Base-by-base conservation (phyloP, 2,797 vertebrate species). In the Anisognathus igniventris region DNA sequence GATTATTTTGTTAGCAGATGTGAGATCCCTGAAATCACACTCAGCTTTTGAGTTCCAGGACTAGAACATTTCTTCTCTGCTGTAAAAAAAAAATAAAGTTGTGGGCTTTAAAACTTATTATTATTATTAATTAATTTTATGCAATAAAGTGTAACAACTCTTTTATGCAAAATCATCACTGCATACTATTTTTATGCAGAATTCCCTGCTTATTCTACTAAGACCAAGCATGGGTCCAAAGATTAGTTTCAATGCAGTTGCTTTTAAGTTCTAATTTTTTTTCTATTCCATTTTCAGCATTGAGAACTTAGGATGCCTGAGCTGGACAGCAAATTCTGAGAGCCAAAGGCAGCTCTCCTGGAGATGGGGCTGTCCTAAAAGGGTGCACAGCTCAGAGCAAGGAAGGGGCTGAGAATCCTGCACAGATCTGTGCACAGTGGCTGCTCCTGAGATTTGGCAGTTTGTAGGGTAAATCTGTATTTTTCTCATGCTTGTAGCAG, bases 391-490 rank as follows among this genome's bases (percentile, higher is more conserved):
- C 0, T 51, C 70, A 84, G 62, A 67, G 80, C 64, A 80, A 83
- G 66, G 62, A 77, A 35, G 16, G 35, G 27, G 62, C 11, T 72
- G 62, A 75, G 77, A 86, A 84, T 57, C 48, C 79, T 81, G 79
- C 60, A 40, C 47, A 21, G 58, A 72, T 53, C 66, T 37, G 70
- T 76, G 85, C 56, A 60, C 14, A 28, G 56, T 22, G 75, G 61
- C 92, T 93, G 93, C 89, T 93, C 89, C 94, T 83, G 82, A 96
- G 85, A 23, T 92, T 24, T 50, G 40, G 33, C 48, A 86, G 60
- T 81, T 54, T 42, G 8, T 14, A 42, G 67, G 74, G 45, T 71
- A 14, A 72, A 60, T 35, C 65, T 61, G 22, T 47, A 37, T 28
- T 88, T 68, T 31, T 70, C 23, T 50, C 18, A 4, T 30, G 33